Conservation (phyloP, 2,113 vertebrate species). For the Aspiorhynchus laticeps region DNA sequence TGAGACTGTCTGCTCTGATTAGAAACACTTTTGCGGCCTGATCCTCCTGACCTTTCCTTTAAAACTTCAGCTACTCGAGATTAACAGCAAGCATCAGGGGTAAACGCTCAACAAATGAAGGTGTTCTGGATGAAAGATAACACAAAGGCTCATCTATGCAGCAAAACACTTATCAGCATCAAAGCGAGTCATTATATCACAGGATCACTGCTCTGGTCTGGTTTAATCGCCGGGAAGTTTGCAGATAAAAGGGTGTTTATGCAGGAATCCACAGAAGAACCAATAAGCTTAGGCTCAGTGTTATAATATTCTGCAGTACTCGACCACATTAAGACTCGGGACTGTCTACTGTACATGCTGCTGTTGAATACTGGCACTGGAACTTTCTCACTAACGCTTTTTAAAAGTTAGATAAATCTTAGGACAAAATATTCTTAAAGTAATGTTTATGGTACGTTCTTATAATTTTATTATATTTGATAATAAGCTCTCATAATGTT, state of each 20-base stretch:
- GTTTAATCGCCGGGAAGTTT: constrained; percentile 7
- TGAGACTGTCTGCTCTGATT: constrained; percentile 75
- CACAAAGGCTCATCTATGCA: constrained; percentile 58
- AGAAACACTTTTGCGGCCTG: constrained; percentile 69
- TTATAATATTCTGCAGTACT: background rate
- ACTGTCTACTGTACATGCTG: background rate
- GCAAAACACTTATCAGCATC: constrained; percentile 40
- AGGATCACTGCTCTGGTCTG: constrained; percentile 12
- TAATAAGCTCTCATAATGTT: no score
- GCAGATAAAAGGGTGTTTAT: constrained; percentile 3
- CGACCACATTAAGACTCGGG: background rate
- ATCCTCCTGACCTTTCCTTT: constrained; percentile 73
- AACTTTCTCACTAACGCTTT: background rate
- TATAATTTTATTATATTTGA: no score
- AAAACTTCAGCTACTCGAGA: constrained; percentile 71
- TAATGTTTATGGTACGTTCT: no score
- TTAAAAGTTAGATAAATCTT: background rate
- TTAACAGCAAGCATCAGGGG: constrained; percentile 62
- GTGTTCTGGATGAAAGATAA: constrained; percentile 59
- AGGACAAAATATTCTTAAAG: background rate
- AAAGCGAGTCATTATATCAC: constrained; percentile 10
- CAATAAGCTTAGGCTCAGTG: background rate
- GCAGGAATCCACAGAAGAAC: constrained; percentile 1
- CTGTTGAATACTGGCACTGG: no score
- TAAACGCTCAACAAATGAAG: constrained; percentile 64